A percentile compares a stretch with the other conserved stretches of the same genome.
phyloP scores from a whole-genome alignment of 1,140 invertebrate genomes.

The Streblospio benedicti region DNA sequence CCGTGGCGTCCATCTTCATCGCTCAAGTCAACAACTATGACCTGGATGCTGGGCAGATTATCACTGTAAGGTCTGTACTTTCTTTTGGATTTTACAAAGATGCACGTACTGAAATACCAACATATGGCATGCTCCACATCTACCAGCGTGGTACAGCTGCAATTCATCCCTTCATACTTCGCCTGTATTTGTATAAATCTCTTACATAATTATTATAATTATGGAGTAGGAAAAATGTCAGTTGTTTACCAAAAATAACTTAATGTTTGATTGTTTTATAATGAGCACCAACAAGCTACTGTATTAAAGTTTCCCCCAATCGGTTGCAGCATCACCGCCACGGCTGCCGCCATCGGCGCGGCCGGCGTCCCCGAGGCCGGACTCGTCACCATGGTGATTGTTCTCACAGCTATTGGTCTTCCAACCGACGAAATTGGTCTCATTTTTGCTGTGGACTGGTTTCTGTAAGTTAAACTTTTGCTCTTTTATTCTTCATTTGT shows the following conservation, averaged over 20 bases:
- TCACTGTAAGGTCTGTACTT: constrained; percentile 72
- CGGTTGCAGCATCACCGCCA: constrained; percentile 75
- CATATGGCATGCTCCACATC: too few relatives aligned
- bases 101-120: too few relatives aligned
- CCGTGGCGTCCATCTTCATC: constrained; percentile 89
- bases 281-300: too few relatives aligned
- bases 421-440: constrained; percentile 83
- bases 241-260: too few relatives aligned
- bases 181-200: constrained; percentile 5
- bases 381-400: constrained; percentile 88
- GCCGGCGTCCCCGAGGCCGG: constrained; percentile 88
- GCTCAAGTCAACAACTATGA: constrained; percentile 72
- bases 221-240: too few relatives aligned
- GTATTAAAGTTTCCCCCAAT: too few relatives aligned
- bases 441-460: constrained; percentile 93
- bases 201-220: too few relatives aligned
- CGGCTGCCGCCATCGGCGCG: constrained; percentile 88
- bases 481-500: too few relatives aligned
- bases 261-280: too few relatives aligned
- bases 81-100: too few relatives aligned
- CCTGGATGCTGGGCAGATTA: constrained; percentile 68
- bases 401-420: constrained; percentile 83
- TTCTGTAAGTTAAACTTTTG: constrained; percentile 62
- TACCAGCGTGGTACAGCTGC: too few relatives aligned
- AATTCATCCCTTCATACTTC: background rate